phyloP scores from a whole-genome alignment of 2,113 vertebrate genomes.

The Cephalopterus ornatus region DNA sequence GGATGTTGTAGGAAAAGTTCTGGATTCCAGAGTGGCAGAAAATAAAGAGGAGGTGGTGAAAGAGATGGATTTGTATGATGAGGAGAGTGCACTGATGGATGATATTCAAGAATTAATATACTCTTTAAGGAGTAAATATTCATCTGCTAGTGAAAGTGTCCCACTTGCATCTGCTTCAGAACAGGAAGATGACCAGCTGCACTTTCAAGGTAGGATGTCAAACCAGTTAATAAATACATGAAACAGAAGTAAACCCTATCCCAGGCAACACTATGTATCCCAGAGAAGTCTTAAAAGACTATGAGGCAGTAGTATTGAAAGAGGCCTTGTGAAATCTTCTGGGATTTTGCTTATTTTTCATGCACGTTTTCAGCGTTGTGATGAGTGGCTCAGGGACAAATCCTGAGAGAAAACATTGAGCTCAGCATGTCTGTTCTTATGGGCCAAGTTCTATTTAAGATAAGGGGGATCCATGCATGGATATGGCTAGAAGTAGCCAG shows the following conservation, averaged over 20 bases:
- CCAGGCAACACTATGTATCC: neutral
- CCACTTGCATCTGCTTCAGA: constrained; percentile 39
- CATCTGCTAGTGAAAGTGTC: constrained; percentile 69
- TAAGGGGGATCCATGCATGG: neutral
- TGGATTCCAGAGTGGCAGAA: constrained; percentile 72
- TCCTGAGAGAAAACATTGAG: neutral
- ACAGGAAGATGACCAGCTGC: neutral
- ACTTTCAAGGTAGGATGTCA: constrained; percentile 49
- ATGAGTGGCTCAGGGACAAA: neutral
- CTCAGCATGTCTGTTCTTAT: neutral
- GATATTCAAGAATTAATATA: constrained; percentile 91
- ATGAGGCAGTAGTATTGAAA: neutral
- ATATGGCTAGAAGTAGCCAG: neutral
- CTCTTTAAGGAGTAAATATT: constrained; percentile 83
- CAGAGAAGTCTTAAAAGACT: neutral
- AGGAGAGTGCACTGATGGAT: constrained; percentile 83
- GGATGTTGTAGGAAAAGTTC: constrained; percentile 80
- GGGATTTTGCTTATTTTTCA: neutral
- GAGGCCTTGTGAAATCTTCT: neutral
- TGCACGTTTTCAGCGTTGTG: neutral
- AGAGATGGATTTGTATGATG: constrained; percentile 74
- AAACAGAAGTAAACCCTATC: neutral
- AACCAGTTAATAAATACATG: neutral
- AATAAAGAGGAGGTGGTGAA: constrained; percentile 40
- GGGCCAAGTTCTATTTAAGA: neutral